Conservation (phyloP, 2,888 invertebrate genomes). For the Chaetoderma sp. region DNA sequence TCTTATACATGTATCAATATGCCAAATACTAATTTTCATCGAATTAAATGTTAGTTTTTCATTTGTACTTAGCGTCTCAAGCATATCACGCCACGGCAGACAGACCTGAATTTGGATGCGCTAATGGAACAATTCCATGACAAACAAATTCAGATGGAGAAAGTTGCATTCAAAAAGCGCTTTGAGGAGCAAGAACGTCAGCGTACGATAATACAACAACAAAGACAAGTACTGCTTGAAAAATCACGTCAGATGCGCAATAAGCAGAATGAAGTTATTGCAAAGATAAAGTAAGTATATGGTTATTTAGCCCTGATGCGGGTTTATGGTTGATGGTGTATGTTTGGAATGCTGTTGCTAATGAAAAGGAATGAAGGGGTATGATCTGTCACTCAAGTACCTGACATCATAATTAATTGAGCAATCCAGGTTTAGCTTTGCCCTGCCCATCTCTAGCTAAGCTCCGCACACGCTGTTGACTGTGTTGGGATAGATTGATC, state of each 20-base stretch:
- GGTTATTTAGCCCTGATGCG: too few species aligned
- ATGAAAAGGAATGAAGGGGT: too few species aligned
- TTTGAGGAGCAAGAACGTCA: constrained; percentile 62
- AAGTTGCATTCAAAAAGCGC: constrained; percentile 61
- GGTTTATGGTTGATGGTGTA: too few species aligned
- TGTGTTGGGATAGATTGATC: too few species aligned
- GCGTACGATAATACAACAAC: constrained; percentile 51
- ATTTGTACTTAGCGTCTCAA: constrained; percentile 58
- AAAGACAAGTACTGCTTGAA: constrained; percentile 56
- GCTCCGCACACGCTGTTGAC: too few species aligned
- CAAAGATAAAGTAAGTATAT: constrained; percentile 68
- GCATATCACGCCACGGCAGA: constrained; percentile 67
- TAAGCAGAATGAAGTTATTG: constrained; percentile 66
- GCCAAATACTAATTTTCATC: background rate
- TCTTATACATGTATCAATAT: background rate
- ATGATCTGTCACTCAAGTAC: too few species aligned
- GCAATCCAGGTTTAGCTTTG: too few species aligned
- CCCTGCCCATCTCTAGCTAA: too few species aligned
- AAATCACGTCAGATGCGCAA: constrained; percentile 55
- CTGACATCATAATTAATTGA: too few species aligned
- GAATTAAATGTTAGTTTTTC: background rate
- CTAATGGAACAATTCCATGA: constrained; percentile 63
- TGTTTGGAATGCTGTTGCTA: too few species aligned
- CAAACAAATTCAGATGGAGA: constrained; percentile 65
- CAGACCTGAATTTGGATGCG: constrained; percentile 64